Base-by-base conservation (phyloP, 2,888 invertebrate genomes). In the Onchidella celtica region DNA sequence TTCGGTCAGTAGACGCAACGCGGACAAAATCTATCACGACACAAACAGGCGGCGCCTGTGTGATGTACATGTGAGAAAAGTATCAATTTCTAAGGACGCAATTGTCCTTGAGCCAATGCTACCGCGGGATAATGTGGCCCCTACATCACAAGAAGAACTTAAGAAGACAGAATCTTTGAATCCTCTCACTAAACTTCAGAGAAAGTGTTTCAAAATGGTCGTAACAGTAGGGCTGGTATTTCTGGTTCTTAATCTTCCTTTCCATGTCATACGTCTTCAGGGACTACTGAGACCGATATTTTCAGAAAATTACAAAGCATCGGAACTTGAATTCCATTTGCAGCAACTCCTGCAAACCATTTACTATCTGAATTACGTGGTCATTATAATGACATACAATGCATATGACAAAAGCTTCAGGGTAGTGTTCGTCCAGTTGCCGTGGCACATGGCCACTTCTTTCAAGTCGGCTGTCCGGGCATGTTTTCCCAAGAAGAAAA, bases 291-390 rank as follows among this genome's bases (percentile, higher is more conserved):
- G 88, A 14, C 85, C 87, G n/a, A 68, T 88, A 61, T 77, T 87
- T n/a, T 82, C 86, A 21, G 69, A 79, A 11, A 61, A 69, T 0
- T 88, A 88, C 69, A 65, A 63, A 24, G 86, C 88, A 3, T 84
- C 89, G 0, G 79, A 84, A 11, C 84, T 84, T 9, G 88, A 89
- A 61, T 83, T 84, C 9, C 83, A 89, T 17, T 84, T 88, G 65
- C 89, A 89, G 70, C 85, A 96, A 87, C 93, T 95, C 84, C 95
- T 95, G 79, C 94, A 95, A 85, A 94, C 96, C 86, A 94, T 97
- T 68, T 97, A 96, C 93, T 95, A 96, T 90, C 96, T 96, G 4
- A 97, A 97, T 93, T 97, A 96, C 90, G 96, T 96, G 61, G 96
- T 97, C n/a, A 90, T 88, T 81, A 87, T 90, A 68, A 68, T 89